Base-by-base conservation (phyloP, 2,888 invertebrate species). In the Hyles lineata region DNA sequence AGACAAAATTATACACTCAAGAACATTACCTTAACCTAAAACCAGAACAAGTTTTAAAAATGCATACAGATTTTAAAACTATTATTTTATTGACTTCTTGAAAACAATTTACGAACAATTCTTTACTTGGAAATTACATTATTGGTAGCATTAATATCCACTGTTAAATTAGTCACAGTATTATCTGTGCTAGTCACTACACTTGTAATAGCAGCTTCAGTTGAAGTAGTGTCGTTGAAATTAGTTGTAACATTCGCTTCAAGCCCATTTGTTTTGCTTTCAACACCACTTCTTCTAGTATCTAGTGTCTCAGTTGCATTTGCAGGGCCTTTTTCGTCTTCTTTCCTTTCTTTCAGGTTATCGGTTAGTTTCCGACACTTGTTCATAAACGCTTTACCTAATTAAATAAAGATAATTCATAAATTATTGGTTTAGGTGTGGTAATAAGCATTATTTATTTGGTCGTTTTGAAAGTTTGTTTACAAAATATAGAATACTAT, bases 241-340 rank as follows among this genome's bases (percentile, higher is more conserved):
- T 23, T 29, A 32, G 70, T 35, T 17, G 50, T 71, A 15, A 55
- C 67, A 50, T 72, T 70, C 23, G 70, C 69, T 70, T 35, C 32
- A 23, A 73, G 70, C 5, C 32, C 17, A 72, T 32, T 15, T n/a
- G 35, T 69, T 8, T 17, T 60, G 9, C 0, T n/a, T 1, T 70
- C 55, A 67, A 17, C 43, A 4, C 23, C 76, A 71, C 19, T 74
- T 73, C 77, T 79, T 43, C 76, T 67, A 11, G 71, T 50, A 50
- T 67, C 67, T 67, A 43, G 67, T 50, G 5, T 23, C 23, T 67
- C 23, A 15, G 43, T 62, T 55, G 55, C 55, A 35, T 29, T 67
- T 7, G 43, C 50, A 1, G 43, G 67, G 6, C 63, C 21, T 29
- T 79, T 61, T 0, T 2, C 25, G 11, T 19, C 25, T 50, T 21